phyloP scores from a whole-genome alignment of 2,888 invertebrate genomes.

The Neocrepidodera transversa region DNA sequence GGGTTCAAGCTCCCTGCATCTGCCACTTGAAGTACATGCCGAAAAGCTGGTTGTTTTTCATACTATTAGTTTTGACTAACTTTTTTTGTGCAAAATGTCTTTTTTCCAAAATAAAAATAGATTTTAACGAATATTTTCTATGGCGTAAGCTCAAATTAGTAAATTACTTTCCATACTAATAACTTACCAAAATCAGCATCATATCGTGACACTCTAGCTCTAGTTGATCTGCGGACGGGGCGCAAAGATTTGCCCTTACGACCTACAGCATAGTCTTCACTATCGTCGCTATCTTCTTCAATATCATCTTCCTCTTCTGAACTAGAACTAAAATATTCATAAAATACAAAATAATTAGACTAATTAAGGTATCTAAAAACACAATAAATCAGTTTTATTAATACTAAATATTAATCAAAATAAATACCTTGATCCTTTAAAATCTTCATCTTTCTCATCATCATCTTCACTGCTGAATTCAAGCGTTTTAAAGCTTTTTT shows the following conservation, averaged over 20 bases:
- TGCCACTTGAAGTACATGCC: too few relatives aligned
- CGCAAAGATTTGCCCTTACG: constrained; percentile 59
- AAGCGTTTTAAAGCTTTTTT: constrained; percentile 79
- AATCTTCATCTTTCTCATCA: constrained; percentile 88
- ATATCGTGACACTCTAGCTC: constrained; percentile 63
- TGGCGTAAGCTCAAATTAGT: too few relatives aligned
- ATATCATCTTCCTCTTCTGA: constrained; percentile 63
- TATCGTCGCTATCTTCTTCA: constrained; percentile 66
- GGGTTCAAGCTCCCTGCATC: too few relatives aligned
- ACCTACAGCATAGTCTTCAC: constrained; percentile 62
- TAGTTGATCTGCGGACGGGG: constrained; percentile 65
- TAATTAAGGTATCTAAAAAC: too few relatives aligned
- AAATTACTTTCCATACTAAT: too few relatives aligned
- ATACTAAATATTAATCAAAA: too few relatives aligned
- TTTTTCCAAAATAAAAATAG: too few relatives aligned
- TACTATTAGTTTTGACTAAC: too few relatives aligned
- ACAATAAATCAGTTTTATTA: too few relatives aligned
- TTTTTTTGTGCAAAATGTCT: too few relatives aligned
- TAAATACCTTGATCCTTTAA: constrained; percentile 76
- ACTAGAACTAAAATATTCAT: constrained; percentile 36
- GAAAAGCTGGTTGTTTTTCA: too few relatives aligned
- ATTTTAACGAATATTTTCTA: too few relatives aligned
- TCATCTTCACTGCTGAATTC: constrained; percentile 70
- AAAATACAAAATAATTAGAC: neutral
- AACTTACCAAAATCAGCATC: constrained; percentile 66